Conservation (phyloP, 2,888 invertebrate species). For the Dichetophora obliterata region DNA sequence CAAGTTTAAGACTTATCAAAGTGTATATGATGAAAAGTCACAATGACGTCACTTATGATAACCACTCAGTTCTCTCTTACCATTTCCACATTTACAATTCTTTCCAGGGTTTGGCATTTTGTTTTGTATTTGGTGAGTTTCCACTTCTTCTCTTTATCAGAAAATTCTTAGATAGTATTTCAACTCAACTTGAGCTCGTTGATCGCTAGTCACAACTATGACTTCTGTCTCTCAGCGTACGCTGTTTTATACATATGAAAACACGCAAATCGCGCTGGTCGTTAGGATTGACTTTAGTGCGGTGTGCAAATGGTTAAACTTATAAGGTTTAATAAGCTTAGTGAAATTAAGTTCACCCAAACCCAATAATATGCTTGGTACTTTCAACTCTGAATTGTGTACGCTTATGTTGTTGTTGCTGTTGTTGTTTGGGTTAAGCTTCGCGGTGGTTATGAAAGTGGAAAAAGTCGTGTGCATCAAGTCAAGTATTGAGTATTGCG, state of each 20-base stretch:
- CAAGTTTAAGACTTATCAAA: too few species aligned
- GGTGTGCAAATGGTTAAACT: conserved; percentile 19
- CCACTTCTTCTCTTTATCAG: background rate
- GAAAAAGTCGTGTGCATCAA: too few species aligned
- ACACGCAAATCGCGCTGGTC: background rate
- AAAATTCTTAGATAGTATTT: conserved; percentile 5
- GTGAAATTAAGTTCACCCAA: background rate
- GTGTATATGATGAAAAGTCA: too few species aligned
- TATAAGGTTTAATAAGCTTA: background rate
- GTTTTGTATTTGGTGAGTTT: background rate
- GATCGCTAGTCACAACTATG: conserved; percentile 13
- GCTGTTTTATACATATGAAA: conserved; percentile 33
- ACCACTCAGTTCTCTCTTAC: conserved; percentile 9
- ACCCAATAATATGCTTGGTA: background rate
- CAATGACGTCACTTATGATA: too few species aligned
- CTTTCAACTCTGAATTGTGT: background rate
- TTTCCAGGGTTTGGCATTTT: conserved; percentile 15
- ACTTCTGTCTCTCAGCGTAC: conserved; percentile 11
- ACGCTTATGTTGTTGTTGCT: background rate
- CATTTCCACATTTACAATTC: conserved; percentile 28
- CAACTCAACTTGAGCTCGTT: conserved; percentile 29
- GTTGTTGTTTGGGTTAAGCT: background rate
- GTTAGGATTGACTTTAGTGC: conserved; percentile 15
- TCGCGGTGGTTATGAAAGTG: background rate
- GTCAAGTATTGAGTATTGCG: too few species aligned